Evolutionary conservation across 2,797 vertebrate species (phyloP).

Genomic region (Fistularia commersonii): DNA sequence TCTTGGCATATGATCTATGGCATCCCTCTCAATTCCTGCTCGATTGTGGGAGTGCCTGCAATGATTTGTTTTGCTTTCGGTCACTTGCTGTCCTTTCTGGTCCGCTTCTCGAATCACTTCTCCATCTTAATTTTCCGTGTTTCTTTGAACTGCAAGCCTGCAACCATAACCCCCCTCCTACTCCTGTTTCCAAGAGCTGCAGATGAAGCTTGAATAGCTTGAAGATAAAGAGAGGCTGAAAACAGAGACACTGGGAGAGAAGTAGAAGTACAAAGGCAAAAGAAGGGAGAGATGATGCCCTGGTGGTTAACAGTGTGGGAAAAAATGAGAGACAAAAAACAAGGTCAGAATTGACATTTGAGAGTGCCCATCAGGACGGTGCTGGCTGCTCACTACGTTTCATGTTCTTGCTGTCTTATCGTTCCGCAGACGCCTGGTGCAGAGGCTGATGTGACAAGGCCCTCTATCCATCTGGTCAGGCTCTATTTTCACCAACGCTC

Average conservation of each 20-base stretch:
- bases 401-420: slow-evolving; percentile 58
- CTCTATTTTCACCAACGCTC: slow-evolving; percentile 55
- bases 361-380: slow-evolving; percentile 36
- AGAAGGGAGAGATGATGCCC: slow-evolving; percentile 15
- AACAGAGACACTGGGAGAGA: slow-evolving; percentile 11
- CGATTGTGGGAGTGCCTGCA: slow-evolving; percentile 3
- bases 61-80: slow-evolving; percentile 31
- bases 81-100: slow-evolving; percentile 32
- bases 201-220: slow-evolving; percentile 22
- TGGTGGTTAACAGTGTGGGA: slow-evolving; percentile 48
- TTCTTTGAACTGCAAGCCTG: slow-evolving; percentile 42
- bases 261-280: slow-evolving; percentile 10
- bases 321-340: slow-evolving; percentile 39
- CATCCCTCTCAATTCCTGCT: not conserved
- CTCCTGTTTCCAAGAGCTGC: slow-evolving; percentile 15
- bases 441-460: slow-evolving; percentile 49
- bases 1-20: too few species aligned
- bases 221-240: slow-evolving; percentile 24
- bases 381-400: slow-evolving; percentile 43
- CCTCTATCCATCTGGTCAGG: slow-evolving; percentile 55
- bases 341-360: slow-evolving; percentile 54
- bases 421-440: slow-evolving; percentile 52
- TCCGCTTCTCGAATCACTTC: slow-evolving; percentile 35
- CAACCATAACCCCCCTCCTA: slow-evolving; percentile 27
- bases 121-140: slow-evolving; percentile 37